phyloP scores from a whole-genome alignment of 1,140 invertebrate genomes.

The Lithobius niger region DNA sequence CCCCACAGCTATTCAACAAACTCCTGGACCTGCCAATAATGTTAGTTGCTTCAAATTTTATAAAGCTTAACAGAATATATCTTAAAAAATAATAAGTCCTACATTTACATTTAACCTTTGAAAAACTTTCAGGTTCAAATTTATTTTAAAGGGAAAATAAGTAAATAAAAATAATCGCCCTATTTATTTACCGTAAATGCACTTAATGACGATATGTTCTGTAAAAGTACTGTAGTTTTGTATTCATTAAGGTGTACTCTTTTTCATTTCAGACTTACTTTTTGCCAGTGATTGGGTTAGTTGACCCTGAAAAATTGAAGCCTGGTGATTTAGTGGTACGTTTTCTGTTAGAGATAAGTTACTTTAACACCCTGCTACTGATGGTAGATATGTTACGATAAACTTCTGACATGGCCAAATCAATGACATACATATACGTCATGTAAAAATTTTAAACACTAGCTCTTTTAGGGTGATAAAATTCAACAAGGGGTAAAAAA shows the following conservation, averaged over 20 bases:
- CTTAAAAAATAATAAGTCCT: neutral
- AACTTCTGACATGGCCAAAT: too few relatives aligned
- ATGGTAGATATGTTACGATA: too few relatives aligned
- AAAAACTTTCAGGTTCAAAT: neutral
- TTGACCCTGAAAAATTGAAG: conserved; percentile 93
- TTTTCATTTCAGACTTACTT: conserved; percentile 74
- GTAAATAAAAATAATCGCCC: neutral
- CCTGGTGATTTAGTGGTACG: conserved; percentile 81
- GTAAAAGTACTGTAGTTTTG: neutral
- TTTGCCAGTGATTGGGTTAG: conserved; percentile 93
- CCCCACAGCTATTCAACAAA: too few relatives aligned
- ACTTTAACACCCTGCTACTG: too few relatives aligned
- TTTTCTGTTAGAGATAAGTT: conserved; percentile 1
- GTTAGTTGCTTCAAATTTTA: too few relatives aligned
- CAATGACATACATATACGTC: too few relatives aligned
- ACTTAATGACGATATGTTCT: conserved; percentile 7
- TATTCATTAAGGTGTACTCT: conserved; percentile 8
- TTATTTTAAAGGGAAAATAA: conserved; percentile 6
- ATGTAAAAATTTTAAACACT: too few relatives aligned
- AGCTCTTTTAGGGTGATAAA: too few relatives aligned
- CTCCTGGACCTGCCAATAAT: too few relatives aligned
- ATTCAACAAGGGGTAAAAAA: too few relatives aligned
- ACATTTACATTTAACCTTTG: too few relatives aligned
- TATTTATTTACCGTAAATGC: conserved; percentile 7
- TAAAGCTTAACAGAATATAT: too few relatives aligned